Base-by-base conservation (phyloP, 2,113 vertebrate species). In the Scopus umbretta region DNA sequence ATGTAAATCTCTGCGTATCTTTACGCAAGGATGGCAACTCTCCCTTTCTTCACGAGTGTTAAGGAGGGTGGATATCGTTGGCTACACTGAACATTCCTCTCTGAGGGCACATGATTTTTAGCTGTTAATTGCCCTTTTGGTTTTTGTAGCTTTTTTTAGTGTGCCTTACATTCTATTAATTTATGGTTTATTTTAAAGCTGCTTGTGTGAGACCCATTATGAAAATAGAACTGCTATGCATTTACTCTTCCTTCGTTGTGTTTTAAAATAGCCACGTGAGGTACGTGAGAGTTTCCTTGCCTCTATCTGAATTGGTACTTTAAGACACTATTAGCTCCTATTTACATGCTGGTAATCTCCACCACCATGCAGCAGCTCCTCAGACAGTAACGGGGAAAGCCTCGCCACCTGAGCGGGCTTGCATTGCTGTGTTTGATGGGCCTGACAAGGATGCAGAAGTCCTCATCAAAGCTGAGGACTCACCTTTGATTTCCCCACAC, bases 311-410 rank as follows among this genome's bases (percentile, higher is more conserved):
- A 1, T 0, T 4, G 20, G 23, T 38, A 32, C 21, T 67, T 43
- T 7, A 5, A 63, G 81, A 4, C 17, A 2, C 4, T 1, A 0
- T 26, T 58, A 45, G 14, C 63, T 20, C 1, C 2, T 19, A 8
- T 36, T 52, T 68, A 5, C 15, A 7, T 0, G 1, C 36, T 42
- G 58, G 10, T 8, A 1, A 27, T 1, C 2, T 8, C 49, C 16
- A 7, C 4, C 79, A 3, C 36, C n/a, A 0, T 1, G 1, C 65
- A 63, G 45, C 63, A 79, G 47, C 52, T 8, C 22, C n/a, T 68
- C 36, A 29, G 49, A 22, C 20, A 7, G 45, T 27, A 21, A 27
- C 0, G 6, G 58, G 45, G 2, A 8, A 47, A 63, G 65, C 66
- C 52, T 19, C 1, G 1, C 29, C 20, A 7, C 16, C 38, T 1